A percentile compares a stretch with the other conserved stretches of the same genome.
phyloP scores from a whole-genome alignment of 2,113 vertebrate species.

The Tetrax tetrax region DNA sequence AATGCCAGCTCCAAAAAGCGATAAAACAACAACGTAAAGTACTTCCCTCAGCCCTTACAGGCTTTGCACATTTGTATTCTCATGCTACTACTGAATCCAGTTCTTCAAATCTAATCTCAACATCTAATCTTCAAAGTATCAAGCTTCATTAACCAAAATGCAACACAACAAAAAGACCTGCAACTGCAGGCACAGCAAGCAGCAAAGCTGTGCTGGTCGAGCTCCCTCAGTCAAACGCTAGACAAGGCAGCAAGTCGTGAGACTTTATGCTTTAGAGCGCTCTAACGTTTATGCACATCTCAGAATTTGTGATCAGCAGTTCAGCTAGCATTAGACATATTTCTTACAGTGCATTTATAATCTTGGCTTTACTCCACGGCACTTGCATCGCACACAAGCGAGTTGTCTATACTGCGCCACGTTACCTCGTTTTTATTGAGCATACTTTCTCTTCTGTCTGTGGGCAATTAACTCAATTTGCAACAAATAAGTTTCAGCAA shows the following conservation, averaged over 20 bases:
- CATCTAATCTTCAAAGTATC: neutral
- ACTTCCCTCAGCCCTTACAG: neutral
- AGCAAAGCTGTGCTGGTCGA: neutral
- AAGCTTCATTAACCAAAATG: neutral
- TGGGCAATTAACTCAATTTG: slow-evolving; percentile 45
- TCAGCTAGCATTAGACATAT: neutral
- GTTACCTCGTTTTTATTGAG: neutral
- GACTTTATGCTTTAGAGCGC: neutral
- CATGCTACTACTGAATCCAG: neutral
- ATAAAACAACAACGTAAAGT: neutral
- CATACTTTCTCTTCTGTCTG: slow-evolving; percentile 26
- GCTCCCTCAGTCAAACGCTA: neutral
- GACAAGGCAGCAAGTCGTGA: neutral
- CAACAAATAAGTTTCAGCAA: slow-evolving; percentile 31
- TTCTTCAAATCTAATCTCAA: neutral
- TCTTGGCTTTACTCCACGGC: neutral
- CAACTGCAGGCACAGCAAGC: neutral
- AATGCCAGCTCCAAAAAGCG: neutral
- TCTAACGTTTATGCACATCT: neutral
- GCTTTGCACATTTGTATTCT: rapidly evolving
- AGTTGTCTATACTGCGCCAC: neutral
- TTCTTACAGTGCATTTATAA: neutral
- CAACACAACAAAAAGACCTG: neutral
- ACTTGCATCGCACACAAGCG: neutral
- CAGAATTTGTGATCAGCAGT: neutral